Percentiles rank a stretch among this genome's conserved stretches.
Evolutionary conservation across 1,140 invertebrate species (phyloP).

Genomic region (Eupristina koningsbergeri): DNA sequence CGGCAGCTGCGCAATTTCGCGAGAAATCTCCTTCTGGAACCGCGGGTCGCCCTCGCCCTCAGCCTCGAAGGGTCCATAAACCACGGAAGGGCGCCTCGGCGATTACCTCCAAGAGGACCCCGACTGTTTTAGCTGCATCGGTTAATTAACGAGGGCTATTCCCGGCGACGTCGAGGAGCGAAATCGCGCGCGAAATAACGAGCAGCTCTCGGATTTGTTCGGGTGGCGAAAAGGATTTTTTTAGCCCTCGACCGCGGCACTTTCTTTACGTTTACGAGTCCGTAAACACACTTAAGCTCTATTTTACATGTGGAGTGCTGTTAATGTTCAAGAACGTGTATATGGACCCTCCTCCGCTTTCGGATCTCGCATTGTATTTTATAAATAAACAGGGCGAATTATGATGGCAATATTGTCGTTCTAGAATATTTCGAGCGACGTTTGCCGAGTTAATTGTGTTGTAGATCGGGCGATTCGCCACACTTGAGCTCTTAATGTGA

Average conservation of each 20-base stretch:
- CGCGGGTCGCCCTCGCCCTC: neutral
- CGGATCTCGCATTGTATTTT: neutral
- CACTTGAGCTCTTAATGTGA: neutral
- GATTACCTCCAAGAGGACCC: conserved; percentile 20
- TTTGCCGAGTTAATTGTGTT: neutral
- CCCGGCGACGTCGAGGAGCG: neutral
- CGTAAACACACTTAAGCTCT: conserved; percentile 38
- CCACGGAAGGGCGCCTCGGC: neutral
- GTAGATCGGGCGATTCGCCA: neutral
- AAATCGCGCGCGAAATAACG: conserved; percentile 49
- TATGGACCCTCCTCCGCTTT: neutral
- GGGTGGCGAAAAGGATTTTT: conserved; percentile 9
- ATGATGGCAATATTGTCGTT: neutral
- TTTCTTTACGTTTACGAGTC: conserved; percentile 9
- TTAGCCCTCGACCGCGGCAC: neutral
- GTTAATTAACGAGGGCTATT: conserved; percentile 43
- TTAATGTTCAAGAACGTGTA: conserved; percentile 15
- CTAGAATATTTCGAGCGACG: neutral
- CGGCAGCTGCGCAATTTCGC: conserved; percentile 26
- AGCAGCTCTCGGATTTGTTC: neutral
- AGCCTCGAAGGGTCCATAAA: conserved; percentile 33
- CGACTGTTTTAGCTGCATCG: conserved; percentile 42
- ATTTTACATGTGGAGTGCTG: neutral
- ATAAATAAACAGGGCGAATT: conserved; percentile 1
- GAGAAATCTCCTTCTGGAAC: neutral